Evolutionary conservation across 2,888 invertebrate species (phyloP).

Genomic region (Sylvicola cinctus): DNA sequence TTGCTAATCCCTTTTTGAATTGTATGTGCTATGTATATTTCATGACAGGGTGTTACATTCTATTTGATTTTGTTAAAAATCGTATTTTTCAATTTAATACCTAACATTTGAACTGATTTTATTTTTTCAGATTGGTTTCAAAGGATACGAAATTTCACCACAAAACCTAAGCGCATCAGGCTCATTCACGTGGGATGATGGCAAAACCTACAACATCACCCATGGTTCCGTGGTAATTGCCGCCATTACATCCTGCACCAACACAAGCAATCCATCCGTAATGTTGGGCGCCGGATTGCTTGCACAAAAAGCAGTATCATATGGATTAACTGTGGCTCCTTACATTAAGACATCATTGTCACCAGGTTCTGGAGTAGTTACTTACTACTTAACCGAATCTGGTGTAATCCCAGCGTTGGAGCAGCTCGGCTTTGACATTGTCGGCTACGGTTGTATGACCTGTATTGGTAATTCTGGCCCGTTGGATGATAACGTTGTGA

Average conservation of each 20-base stretch:
- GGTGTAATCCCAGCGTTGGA: constrained; percentile 77
- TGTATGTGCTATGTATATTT: too few species aligned
- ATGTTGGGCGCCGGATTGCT: constrained; percentile 92
- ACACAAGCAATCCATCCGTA: constrained; percentile 94
- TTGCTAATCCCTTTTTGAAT: too few species aligned
- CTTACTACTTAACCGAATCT: constrained; percentile 44
- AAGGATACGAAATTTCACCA: constrained; percentile 64
- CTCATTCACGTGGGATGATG: constrained; percentile 59
- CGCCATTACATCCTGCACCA: constrained; percentile 95
- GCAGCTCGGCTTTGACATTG: constrained; percentile 77
- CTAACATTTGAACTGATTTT: background rate
- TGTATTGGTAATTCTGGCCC: constrained; percentile 98
- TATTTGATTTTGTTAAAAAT: background rate
- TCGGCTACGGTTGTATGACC: constrained; percentile 99
- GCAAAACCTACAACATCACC: constrained; percentile 51
- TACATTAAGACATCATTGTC: constrained; percentile 95
- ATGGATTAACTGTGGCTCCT: constrained; percentile 70
- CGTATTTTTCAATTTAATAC: background rate
- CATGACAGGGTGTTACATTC: background rate
- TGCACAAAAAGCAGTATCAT: constrained; percentile 85
- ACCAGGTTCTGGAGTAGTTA: constrained; percentile 81
- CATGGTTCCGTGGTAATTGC: constrained; percentile 94
- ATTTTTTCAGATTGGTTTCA: constrained; percentile 61
- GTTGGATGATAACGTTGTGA: constrained; percentile 73
- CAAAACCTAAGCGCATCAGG: constrained; percentile 40